These are phyloP conservation scores for Yoshiicerus persimilis DNA, from an alignment of 1,140 invertebrate genomes.

Conservation along the genomic window DNA sequence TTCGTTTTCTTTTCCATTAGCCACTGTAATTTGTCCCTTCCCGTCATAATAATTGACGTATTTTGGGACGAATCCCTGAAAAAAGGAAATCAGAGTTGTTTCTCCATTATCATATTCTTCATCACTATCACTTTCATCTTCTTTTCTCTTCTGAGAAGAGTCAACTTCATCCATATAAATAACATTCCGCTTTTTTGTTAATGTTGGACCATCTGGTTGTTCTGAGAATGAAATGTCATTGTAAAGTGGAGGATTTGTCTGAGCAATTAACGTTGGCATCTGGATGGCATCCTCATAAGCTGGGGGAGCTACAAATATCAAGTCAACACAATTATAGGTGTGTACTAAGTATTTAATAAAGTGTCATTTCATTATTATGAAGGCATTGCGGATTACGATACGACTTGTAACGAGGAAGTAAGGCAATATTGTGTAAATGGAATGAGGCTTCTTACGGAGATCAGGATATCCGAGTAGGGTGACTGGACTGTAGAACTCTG, in stretches of 20 bases:
- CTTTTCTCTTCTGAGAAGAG: not conserved
- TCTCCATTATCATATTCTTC: not conserved
- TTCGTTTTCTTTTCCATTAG: not conserved
- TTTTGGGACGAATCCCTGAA: not conserved
- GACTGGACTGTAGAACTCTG: not conserved
- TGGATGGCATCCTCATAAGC: conserved; percentile 27
- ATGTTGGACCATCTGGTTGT: not conserved
- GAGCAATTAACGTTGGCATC: not conserved
- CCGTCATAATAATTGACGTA: not conserved
- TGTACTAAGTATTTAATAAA: too few relatives aligned
- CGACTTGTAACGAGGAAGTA: not conserved
- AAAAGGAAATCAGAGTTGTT: not conserved
- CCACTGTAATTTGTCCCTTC: not conserved
- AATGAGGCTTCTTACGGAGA: not conserved
- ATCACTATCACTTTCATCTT: not conserved
- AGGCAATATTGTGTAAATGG: not conserved
- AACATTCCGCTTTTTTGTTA: not conserved
- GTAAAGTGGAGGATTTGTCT: not conserved
- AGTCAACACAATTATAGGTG: not conserved
- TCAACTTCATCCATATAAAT: not conserved
- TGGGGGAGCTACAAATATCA: conserved; percentile 10
- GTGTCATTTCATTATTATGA: not conserved
- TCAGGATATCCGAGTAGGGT: conserved; percentile 27
- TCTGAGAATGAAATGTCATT: not conserved
- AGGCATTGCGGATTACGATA: too few relatives aligned